These are phyloP conservation scores for Spheniscus humboldti DNA, from an alignment of 2,797 vertebrate species.

Conservation along the genomic window DNA sequence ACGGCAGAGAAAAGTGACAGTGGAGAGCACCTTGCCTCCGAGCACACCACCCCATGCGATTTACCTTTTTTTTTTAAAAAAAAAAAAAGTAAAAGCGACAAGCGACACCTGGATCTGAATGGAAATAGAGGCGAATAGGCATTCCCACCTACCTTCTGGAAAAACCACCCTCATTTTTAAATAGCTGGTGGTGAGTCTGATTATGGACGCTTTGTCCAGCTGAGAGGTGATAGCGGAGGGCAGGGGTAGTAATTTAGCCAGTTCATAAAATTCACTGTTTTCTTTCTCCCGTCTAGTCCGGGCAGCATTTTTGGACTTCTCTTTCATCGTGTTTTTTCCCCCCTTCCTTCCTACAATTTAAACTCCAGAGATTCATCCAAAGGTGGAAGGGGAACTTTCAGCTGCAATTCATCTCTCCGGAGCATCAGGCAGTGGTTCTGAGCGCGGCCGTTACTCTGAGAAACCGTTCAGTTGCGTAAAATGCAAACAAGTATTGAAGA, in stretches of 20 bases:
- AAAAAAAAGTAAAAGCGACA: background rate
- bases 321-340: constrained; percentile 86
- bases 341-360: constrained; percentile 66
- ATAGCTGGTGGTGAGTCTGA: constrained; percentile 96
- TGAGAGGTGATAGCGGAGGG: constrained; percentile 98
- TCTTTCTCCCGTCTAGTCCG: constrained; percentile 97
- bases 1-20: constrained; percentile 1
- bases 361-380: constrained; percentile 75
- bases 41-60: background rate
- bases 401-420: constrained; percentile 61
- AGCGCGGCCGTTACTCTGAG: background rate
- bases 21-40: background rate
- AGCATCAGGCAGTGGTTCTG: background rate
- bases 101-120: background rate
- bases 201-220: constrained; percentile 98
- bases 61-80: background rate
- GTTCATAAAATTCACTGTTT: constrained; percentile 97
- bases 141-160: constrained; percentile 86
- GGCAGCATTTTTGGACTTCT: constrained; percentile 98
- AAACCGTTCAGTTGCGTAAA: background rate
- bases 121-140: background rate
- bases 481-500: background rate
- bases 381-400: constrained; percentile 61
- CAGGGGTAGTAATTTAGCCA: constrained; percentile 94
- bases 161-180: constrained; percentile 96